A percentile compares a stretch with the other conserved stretches of the same genome.
These are phyloP conservation scores for Ameiurus melas DNA, from an alignment of 2,113 vertebrate genomes.

Conservation along the genomic window DNA sequence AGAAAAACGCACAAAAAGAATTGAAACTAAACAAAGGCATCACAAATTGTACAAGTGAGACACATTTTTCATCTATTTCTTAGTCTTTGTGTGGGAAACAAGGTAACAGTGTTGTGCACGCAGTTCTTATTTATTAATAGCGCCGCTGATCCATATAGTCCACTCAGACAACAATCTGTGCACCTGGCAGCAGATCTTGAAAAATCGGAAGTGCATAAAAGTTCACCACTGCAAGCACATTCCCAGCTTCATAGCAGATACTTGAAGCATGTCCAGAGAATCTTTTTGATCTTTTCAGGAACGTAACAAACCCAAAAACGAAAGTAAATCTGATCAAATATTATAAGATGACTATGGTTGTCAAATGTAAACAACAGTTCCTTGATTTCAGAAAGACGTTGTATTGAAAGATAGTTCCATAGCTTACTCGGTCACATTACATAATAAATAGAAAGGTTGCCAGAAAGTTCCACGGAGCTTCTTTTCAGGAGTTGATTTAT, in stretches of 20 bases:
- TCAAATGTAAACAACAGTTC: background rate
- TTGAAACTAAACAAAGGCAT: background rate
- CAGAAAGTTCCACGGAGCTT: background rate
- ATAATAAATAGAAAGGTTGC: background rate
- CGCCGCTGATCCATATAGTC: background rate
- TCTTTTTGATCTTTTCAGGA: background rate
- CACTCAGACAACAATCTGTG: background rate
- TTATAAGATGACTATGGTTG: background rate
- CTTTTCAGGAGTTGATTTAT: background rate
- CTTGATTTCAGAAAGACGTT: background rate
- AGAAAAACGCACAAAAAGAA: background rate
- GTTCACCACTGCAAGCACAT: background rate
- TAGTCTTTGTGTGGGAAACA: background rate
- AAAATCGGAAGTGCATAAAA: background rate
- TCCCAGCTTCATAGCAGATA: background rate
- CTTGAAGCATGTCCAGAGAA: background rate
- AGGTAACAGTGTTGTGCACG: background rate
- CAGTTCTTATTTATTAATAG: background rate
- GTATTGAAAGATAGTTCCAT: no score
- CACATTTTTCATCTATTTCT: background rate
- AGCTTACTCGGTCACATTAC: no score
- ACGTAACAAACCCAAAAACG: background rate
- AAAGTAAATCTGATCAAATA: background rate
- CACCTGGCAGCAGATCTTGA: background rate
- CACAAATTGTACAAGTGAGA: background rate